These are phyloP conservation scores for Cottoperca gobio DNA, from an alignment of 2,797 vertebrate species.

Conservation along the genomic window DNA sequence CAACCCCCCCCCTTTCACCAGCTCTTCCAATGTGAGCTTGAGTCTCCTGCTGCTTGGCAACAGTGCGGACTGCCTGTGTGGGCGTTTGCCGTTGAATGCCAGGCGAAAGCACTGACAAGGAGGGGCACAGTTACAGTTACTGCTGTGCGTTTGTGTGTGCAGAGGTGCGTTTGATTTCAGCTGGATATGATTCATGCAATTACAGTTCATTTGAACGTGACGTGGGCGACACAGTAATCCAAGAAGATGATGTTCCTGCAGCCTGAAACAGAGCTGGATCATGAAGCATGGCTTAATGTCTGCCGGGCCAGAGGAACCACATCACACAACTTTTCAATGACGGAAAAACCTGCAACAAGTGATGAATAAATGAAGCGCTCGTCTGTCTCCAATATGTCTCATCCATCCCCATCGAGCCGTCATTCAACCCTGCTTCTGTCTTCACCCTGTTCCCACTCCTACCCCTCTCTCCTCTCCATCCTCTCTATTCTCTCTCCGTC, in stretches of 20 bases:
- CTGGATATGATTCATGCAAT: constrained; percentile 56
- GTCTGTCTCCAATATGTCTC: constrained; percentile 37
- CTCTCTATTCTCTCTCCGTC: constrained; percentile 56
- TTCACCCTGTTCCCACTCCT: constrained; percentile 74
- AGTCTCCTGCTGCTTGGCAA: constrained; percentile 86
- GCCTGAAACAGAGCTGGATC: constrained; percentile 31
- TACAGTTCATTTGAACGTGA: constrained; percentile 47
- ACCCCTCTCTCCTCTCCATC: constrained; percentile 54
- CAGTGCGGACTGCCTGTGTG: constrained; percentile 80
- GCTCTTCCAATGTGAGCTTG: constrained; percentile 62
- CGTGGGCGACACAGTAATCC: constrained; percentile 51
- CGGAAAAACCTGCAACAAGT: background rate
- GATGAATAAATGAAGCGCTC: constrained; percentile 22
- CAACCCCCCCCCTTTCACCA: background rate
- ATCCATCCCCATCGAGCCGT: constrained; percentile 41
- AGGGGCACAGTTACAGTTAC: constrained; percentile 78
- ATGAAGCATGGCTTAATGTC: constrained; percentile 25
- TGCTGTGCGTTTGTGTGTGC: constrained; percentile 52
- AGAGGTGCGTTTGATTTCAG: constrained; percentile 13
- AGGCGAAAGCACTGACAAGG: constrained; percentile 74
- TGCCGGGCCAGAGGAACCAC: background rate
- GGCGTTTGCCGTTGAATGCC: constrained; percentile 75
- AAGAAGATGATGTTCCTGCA: constrained; percentile 39
- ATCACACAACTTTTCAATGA: constrained; percentile 42
- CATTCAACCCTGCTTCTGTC: constrained; percentile 70